These are phyloP conservation scores for Trichopria drosophilae DNA, from an alignment of 2,888 invertebrate species.

Conservation along the genomic window DNA sequence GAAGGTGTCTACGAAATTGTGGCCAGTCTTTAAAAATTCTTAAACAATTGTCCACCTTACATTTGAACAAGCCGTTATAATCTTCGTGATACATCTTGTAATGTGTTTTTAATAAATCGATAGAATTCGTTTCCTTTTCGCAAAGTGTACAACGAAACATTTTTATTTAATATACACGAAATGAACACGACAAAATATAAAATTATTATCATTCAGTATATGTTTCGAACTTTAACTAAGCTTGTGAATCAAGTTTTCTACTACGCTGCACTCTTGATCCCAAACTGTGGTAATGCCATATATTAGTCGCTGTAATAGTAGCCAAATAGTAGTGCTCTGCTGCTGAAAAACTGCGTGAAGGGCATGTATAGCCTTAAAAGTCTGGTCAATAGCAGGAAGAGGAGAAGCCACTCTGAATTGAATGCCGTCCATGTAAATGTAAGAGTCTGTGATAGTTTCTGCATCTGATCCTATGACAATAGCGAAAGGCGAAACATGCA, in stretches of 20 bases:
- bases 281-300: neutral
- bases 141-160: constrained; percentile 1
- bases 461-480: constrained; percentile 1
- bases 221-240: neutral
- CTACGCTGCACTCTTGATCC: neutral
- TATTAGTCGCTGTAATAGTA: neutral
- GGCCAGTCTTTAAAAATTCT: constrained; percentile 5
- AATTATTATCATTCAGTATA: neutral
- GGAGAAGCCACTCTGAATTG: constrained; percentile 7
- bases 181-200: neutral
- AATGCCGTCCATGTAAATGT: constrained; percentile 10
- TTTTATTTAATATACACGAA: neutral
- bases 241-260: neutral
- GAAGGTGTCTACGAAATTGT: constrained; percentile 4
- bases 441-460: constrained; percentile 3
- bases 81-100: neutral
- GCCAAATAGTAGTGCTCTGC: constrained; percentile 12
- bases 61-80: neutral
- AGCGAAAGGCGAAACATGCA: constrained; percentile 15
- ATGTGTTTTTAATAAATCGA: constrained; percentile 2
- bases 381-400: constrained; percentile 7
- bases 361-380: constrained; percentile 10
- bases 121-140: neutral
- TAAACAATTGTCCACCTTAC: neutral
- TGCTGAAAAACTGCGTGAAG: constrained; percentile 8